A percentile compares a stretch with the other conserved stretches of the same genome.
Conservation (phyloP, 2,797 vertebrate species). For the Ptychadena robeensis region DNA sequence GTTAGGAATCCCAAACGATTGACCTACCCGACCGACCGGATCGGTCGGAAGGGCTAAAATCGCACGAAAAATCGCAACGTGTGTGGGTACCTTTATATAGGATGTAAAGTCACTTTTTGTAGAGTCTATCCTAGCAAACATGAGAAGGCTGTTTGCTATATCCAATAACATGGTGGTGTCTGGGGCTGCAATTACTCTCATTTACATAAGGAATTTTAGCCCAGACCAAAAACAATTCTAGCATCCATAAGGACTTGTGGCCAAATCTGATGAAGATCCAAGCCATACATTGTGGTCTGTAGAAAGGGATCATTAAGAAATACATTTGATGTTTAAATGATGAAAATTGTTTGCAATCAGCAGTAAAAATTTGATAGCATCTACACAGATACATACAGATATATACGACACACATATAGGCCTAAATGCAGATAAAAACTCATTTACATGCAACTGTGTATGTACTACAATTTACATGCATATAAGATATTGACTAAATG, state of each 20-base stretch:
- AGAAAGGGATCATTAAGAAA: not conserved
- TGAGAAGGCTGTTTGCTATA: not conserved
- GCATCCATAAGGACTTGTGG: not conserved
- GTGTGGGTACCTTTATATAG: too few species aligned
- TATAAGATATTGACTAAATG: conserved; percentile 38
- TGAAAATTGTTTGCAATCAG: not conserved
- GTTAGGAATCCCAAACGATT: too few species aligned
- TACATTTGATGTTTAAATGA: not conserved
- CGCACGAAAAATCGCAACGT: too few species aligned
- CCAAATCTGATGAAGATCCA: too few species aligned
- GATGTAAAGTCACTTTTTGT: not conserved
- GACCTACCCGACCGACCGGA: too few species aligned
- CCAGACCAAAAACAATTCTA: not conserved
- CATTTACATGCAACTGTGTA: not conserved
- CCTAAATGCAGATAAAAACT: not conserved
- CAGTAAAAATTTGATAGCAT: not conserved
- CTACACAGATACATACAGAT: conserved; percentile 9
- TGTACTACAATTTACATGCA: not conserved
- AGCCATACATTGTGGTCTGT: not conserved
- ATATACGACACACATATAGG: not conserved
- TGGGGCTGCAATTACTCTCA: not conserved
- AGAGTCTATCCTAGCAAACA: too few species aligned
- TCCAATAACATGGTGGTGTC: not conserved
- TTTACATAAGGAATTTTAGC: not conserved
- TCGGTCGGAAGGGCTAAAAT: too few species aligned